A percentile compares a stretch with the other conserved stretches of the same genome.
phyloP scores from a whole-genome alignment of 35 echinoderm and acorn worm genomes.

The Anneissia japonica region DNA sequence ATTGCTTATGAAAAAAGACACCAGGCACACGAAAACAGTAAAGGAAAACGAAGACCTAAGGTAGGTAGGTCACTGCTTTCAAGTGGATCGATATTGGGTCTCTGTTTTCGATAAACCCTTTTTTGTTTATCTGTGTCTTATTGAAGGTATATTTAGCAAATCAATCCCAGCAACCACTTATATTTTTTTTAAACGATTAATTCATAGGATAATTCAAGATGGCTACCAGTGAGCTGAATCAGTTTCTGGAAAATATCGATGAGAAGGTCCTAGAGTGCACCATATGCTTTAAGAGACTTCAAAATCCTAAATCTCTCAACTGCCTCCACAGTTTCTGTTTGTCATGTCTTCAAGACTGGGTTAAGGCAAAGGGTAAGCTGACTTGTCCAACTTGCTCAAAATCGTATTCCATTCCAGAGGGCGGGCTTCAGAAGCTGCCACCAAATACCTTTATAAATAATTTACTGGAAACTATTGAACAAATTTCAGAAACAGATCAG shows the following conservation, averaged over 20 bases:
- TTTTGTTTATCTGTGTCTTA: too few species aligned
- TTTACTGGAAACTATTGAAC: not conserved
- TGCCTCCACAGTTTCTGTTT: not conserved
- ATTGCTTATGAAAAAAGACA: too few species aligned
- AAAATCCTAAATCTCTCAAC: not conserved
- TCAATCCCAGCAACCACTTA: too few species aligned
- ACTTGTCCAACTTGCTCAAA: not conserved
- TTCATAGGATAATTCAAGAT: not conserved
- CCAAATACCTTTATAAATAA: not conserved
- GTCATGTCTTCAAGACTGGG: not conserved
- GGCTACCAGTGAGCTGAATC: not conserved
- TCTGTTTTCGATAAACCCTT: too few species aligned
- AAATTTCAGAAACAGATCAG: not conserved
- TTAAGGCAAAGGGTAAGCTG: not conserved
- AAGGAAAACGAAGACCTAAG: too few species aligned
- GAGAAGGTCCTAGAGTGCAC: not conserved
- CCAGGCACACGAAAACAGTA: too few species aligned
- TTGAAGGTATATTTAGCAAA: too few species aligned
- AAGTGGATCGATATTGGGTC: too few species aligned
- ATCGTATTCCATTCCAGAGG: not conserved
- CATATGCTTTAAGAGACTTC: not conserved
- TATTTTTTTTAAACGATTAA: too few species aligned
- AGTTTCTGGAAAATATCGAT: not conserved
- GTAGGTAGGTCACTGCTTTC: too few species aligned
- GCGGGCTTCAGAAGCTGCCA: not conserved